phyloP scores from a whole-genome alignment of 1,140 invertebrate genomes.

The Mercenaria mercenaria region DNA sequence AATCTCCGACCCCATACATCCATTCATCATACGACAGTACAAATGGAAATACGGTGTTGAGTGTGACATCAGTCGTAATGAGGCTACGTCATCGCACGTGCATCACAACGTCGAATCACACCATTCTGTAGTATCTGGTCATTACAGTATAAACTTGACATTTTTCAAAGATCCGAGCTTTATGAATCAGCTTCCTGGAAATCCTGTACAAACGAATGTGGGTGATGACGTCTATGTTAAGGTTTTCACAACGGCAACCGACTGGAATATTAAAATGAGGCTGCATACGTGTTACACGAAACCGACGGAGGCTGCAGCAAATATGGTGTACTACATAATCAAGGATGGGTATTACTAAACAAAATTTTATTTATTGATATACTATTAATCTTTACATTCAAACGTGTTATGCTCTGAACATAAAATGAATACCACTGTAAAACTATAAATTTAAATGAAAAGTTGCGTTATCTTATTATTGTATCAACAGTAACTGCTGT shows the following conservation, averaged over 20 bases:
- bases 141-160: not conserved
- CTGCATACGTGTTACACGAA: constrained; percentile 41
- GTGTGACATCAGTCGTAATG: constrained; percentile 29
- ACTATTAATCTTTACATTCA: too few species aligned
- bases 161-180: constrained; percentile 32
- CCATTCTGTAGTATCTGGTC: not conserved
- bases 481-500: too few species aligned
- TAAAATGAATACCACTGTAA: too few species aligned
- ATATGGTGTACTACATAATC: not conserved
- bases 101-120: not conserved
- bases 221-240: constrained; percentile 33
- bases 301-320: not conserved
- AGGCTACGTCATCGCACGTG: constrained; percentile 14
- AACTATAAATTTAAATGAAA: too few species aligned
- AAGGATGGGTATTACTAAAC: constrained; percentile 43
- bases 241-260: constrained; percentile 4
- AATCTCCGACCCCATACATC: constrained; percentile 11
- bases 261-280: constrained; percentile 40
- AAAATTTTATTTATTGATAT: too few species aligned
- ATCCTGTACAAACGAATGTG: constrained; percentile 8
- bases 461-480: too few species aligned
- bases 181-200: constrained; percentile 5
- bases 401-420: too few species aligned
- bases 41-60: constrained; percentile 26
- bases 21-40: constrained; percentile 28